Base-by-base conservation (phyloP, 2,888 invertebrate species). In the Dorcus hopei region DNA sequence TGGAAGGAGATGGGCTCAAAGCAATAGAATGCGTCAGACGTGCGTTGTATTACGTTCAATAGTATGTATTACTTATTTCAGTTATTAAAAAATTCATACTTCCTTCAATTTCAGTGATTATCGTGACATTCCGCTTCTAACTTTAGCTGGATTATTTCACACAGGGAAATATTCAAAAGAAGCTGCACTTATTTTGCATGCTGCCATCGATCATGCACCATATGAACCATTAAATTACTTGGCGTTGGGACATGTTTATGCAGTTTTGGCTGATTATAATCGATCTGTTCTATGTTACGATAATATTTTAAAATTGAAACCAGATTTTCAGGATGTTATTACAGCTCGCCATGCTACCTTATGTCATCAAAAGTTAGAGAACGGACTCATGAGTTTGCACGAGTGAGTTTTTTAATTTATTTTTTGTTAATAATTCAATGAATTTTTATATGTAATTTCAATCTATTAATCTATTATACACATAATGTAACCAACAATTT, bases 1-100 rank as follows among this genome's bases (percentile, higher is more conserved):
- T 87, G 0, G 83, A 83, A 70, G 92, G 91, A 9, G 83, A 89
- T 71, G 86, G 89, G 1, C 83, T 83, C n/a, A 86, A 88, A 68
- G 90, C 91, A n/a, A 77, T 92, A 53, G 91, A 93, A 70, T 93
- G 93, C 77, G 83, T 87, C 57, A 81, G 91, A 39, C 79, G 90
- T 59, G 89, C 92, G 26, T 82, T 93, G 54, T 87, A 89, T 74
- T 87, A 84, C 78, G 87, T 89, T 53, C 89, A 90, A 49, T 85
- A 87, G 90, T 70, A 66, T 57, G 51, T 53, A 38, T 26, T 52
- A 48, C 6, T 6, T 48, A 48, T 16, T 48, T 14, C 3, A n/a
- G 6, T 19, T 33, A 49, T 26, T 33, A 16, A 3, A 38, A 49
- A n/a, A 49, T 49, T n/a, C 7, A 38, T 9, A 26, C 6, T 26